phyloP scores from a whole-genome alignment of 2,888 invertebrate genomes.

The Alentia gelatinosa region DNA sequence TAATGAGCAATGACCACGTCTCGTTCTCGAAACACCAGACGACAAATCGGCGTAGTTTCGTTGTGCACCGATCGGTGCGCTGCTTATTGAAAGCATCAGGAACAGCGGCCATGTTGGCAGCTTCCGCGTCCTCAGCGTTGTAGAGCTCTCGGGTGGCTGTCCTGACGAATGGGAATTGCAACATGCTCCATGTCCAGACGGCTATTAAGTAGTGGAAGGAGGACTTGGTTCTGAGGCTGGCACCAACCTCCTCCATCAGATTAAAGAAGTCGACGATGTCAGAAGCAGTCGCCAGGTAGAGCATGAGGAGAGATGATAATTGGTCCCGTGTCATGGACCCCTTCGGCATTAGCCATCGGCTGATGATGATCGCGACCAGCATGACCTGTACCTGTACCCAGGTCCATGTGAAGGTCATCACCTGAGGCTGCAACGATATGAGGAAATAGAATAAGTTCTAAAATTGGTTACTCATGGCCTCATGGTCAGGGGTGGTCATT shows the following conservation, averaged over 20 bases:
- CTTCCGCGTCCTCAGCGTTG: not conserved
- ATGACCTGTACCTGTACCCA: not conserved
- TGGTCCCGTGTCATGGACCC: constrained; percentile 51
- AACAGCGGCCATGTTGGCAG: not conserved
- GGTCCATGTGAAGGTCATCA: not conserved
- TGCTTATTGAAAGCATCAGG: not conserved
- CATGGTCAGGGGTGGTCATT: too few species aligned
- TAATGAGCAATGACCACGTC: not conserved
- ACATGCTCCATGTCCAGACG: constrained; percentile 33
- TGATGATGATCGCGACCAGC: constrained; percentile 32
- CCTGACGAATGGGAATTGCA: constrained; percentile 45
- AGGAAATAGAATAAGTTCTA: too few species aligned
- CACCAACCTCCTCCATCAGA: not conserved
- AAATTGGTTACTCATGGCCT: too few species aligned
- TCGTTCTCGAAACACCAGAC: not conserved
- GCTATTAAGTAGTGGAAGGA: not conserved
- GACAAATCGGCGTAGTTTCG: not conserved
- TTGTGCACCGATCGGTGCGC: not conserved
- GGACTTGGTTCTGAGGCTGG: not conserved
- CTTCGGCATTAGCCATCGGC: constrained; percentile 51
- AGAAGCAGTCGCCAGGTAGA: constrained; percentile 47
- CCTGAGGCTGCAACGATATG: not conserved
- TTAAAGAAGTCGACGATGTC: constrained; percentile 55
- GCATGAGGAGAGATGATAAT: constrained; percentile 25
- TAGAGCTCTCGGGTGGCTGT: not conserved